phyloP scores from a whole-genome alignment of 1,140 invertebrate genomes.

The Drosophila dunni region DNA sequence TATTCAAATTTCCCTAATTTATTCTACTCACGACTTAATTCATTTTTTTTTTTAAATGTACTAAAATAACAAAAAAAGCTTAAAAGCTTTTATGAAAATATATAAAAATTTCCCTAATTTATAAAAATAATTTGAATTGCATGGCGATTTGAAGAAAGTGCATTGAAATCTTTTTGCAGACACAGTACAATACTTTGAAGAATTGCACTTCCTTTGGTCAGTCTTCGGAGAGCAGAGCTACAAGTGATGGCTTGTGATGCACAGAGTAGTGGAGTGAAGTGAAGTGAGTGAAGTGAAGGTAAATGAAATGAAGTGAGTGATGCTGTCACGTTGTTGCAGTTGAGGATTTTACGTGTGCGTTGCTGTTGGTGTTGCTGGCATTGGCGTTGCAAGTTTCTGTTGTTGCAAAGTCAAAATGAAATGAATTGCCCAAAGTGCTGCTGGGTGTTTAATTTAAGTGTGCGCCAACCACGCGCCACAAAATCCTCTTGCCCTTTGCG shows the following conservation, averaged over 20 bases:
- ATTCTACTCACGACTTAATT: too few species aligned
- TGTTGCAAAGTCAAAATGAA: constrained; percentile 47
- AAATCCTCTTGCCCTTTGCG: constrained; percentile 20
- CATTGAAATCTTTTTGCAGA: constrained; percentile 16
- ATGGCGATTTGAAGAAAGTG: constrained; percentile 1
- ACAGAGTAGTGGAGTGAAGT: not conserved
- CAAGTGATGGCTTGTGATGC: not conserved
- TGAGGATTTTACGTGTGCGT: constrained; percentile 49
- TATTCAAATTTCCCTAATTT: too few species aligned
- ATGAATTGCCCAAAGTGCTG: constrained; percentile 73
- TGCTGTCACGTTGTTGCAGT: constrained; percentile 60
- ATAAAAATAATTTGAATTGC: too few species aligned
- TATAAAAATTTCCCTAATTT: too few species aligned
- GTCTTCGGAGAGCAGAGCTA: constrained; percentile 3
- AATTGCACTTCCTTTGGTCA: constrained; percentile 32
- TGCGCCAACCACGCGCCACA: constrained; percentile 33
- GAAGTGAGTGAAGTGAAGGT: not conserved
- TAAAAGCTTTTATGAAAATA: too few species aligned
- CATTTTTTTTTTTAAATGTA: too few species aligned
- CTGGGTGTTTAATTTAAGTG: constrained; percentile 78
- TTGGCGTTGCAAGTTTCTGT: not conserved
- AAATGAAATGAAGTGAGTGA: constrained; percentile 8
- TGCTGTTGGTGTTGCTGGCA: constrained; percentile 3
- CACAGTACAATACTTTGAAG: constrained; percentile 12
- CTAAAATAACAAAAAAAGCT: too few species aligned